Conservation (phyloP, 1,140 invertebrate species). For the Lerema accius region DNA sequence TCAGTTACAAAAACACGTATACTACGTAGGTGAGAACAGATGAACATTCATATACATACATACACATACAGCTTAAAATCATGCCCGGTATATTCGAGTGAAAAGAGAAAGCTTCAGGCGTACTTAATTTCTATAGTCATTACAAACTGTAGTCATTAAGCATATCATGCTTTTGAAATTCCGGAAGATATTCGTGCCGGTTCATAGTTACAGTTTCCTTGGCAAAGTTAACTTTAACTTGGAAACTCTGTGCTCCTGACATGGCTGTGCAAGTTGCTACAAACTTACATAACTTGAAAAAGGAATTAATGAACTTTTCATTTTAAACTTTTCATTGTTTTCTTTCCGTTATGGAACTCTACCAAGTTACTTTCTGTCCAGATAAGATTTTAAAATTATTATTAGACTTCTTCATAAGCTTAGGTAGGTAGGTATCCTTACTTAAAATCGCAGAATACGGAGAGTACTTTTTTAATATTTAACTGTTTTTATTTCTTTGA, state of each 20-base stretch:
- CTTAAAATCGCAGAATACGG: no score
- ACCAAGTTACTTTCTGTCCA: not conserved
- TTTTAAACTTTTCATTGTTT: not conserved
- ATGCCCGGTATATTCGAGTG: no score
- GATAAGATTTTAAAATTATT: not conserved
- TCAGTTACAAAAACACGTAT: no score
- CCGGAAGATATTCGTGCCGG: slow-evolving; percentile 11
- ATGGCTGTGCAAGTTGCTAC: not conserved
- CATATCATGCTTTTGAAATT: not conserved
- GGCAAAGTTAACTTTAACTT: slow-evolving; percentile 10
- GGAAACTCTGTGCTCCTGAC: not conserved
- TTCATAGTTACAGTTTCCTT: slow-evolving; percentile 19
- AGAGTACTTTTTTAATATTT: no score
- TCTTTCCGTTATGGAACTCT: not conserved
- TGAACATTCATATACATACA: no score
- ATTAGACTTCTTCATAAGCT: not conserved
- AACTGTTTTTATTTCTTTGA: no score
- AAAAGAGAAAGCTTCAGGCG: no score
- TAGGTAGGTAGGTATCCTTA: no score
- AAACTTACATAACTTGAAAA: slow-evolving; percentile 5
- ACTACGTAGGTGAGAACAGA: no score
- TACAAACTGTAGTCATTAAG: slow-evolving; percentile 21
- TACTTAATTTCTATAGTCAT: not conserved
- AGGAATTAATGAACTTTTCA: slow-evolving; percentile 2
- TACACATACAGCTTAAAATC: no score